phyloP scores from a whole-genome alignment of 1,140 invertebrate genomes.

The Colletes latitarsis region DNA sequence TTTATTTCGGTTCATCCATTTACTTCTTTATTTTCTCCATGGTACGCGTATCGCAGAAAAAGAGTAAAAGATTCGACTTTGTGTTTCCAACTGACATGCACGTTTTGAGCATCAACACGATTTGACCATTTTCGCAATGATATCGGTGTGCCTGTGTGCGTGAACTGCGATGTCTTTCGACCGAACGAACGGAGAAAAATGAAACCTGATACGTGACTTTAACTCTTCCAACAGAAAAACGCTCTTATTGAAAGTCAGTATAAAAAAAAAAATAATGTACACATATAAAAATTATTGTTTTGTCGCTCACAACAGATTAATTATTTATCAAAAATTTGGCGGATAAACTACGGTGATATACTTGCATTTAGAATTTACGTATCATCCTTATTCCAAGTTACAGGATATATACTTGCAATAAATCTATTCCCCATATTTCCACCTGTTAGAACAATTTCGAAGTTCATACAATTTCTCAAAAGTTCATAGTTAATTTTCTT shows the following conservation, averaged over 20 bases:
- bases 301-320: background rate
- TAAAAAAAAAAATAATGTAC: background rate
- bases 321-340: background rate
- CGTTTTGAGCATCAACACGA: slow-evolving; percentile 27
- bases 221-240: background rate
- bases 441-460: no score
- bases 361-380: no score
- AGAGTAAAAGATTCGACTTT: slow-evolving; percentile 22
- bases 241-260: background rate
- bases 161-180: background rate
- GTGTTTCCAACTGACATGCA: slow-evolving; percentile 13
- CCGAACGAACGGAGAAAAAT: slow-evolving; percentile 27
- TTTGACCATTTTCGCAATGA: slow-evolving; percentile 37
- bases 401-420: no score
- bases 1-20: background rate
- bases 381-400: no score
- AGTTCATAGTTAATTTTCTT: no score
- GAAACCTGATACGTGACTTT: slow-evolving; percentile 22
- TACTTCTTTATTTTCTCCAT: background rate
- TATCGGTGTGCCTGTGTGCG: background rate
- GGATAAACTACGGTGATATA: background rate
- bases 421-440: no score
- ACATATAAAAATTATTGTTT: no score
- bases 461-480: no score
- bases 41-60: background rate